Base-by-base conservation (phyloP, 2,888 invertebrate genomes). In the Sarcophaga rosellei region DNA sequence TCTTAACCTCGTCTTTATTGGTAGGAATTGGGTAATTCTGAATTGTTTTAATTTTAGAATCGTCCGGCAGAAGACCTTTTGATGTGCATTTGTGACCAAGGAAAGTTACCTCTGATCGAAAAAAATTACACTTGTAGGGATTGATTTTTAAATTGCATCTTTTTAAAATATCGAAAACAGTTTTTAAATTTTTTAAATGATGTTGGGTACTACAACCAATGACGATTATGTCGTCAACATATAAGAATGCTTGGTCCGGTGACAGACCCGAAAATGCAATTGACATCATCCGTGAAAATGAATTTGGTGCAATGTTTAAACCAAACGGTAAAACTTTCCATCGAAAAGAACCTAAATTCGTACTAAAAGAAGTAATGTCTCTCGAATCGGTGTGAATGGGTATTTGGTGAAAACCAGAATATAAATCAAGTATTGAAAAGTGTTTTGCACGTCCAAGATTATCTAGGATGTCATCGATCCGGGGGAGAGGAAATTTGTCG, bases 251-350 rank as follows among this genome's bases (percentile, higher is more conserved):
- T 21, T 63, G 68, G 44, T 84, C 75, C 44, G 75, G 74, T 6
- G 75, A 10, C 25, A 84, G 75, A 6, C 88, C 88, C 10, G 89
- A 81, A 79, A 90, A 89, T 15, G 89, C 88, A 12, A 89, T 86
- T 1, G 86, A 77, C 90, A 90, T 89, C 88, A 90, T 89, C 70
- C 89, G 25, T 73, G 84, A 86, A 80, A 90, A 90, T 80, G 86
- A 21, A 23, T 74, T 74, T 17, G 62, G 73, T 5, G 62, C 62
- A 47, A 74, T 17, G 12, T 63, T 74, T 21, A 90, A 69, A 1
- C 89, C 90, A 81, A 90, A 90, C 11, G 89, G 90, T 4, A 89
- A 45, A 66, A 69, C 84, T 75, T 84, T 84, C 79, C 79, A 79
- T 4, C 63, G 4, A 53, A 66, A 77, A 5, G 68, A 66, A 4